Conservation (phyloP, 2,113 vertebrate species). For the Oncorhynchus masou region DNA sequence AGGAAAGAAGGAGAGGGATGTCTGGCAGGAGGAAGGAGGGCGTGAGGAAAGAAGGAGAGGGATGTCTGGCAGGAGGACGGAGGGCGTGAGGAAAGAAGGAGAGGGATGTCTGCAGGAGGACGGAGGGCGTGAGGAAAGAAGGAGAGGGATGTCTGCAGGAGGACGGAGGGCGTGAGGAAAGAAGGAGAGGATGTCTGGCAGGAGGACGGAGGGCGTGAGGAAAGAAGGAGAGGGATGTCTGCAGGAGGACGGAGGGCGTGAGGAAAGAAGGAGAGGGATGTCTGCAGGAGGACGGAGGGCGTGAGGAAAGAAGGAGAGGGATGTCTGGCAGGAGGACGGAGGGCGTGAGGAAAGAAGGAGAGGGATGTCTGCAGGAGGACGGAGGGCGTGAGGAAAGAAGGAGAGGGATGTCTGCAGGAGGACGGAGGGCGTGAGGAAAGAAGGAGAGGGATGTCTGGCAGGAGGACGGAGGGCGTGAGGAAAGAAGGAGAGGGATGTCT, state of each 20-base stretch:
- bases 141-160: not conserved
- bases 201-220: not conserved
- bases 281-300: not conserved
- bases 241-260: no score
- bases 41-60: not conserved
- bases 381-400: no score
- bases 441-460: no score
- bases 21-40: not conserved
- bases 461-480: no score
- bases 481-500: no score
- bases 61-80: not conserved
- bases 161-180: no score
- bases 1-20: not conserved
- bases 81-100: not conserved
- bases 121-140: no score
- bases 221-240: not conserved
- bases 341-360: no score
- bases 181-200: not conserved
- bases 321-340: no score
- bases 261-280: not conserved
- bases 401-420: no score
- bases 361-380: no score
- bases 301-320: not conserved
- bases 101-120: not conserved
- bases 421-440: no score